Conservation (phyloP, 2,888 invertebrate species). For the Dioctria linearis region DNA sequence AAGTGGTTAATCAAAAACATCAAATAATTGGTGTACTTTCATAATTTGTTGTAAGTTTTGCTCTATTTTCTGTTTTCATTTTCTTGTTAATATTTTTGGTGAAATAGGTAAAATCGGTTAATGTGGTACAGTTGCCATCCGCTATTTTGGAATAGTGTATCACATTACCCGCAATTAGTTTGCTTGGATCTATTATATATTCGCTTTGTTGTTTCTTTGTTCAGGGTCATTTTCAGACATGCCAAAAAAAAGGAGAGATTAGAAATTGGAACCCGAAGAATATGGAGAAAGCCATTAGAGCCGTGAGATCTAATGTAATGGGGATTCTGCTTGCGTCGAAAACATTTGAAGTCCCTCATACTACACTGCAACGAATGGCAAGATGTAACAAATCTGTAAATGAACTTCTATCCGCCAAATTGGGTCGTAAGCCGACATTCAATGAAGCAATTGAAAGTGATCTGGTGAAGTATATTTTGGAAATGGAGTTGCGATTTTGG, state of each 20-base stretch:
- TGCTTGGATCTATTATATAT: background rate
- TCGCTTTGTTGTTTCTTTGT: background rate
- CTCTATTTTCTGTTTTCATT: too few relatives aligned
- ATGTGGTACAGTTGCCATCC: too few relatives aligned
- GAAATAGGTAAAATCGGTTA: too few relatives aligned
- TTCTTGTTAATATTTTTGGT: too few relatives aligned
- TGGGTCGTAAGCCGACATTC: background rate
- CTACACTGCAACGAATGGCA: background rate
- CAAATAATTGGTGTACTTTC: too few relatives aligned
- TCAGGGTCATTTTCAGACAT: background rate
- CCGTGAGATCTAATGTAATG: background rate
- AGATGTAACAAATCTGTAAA: background rate
- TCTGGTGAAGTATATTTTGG: conserved; percentile 26
- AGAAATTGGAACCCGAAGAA: background rate
- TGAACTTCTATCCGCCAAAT: background rate
- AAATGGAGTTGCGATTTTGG: conserved; percentile 46
- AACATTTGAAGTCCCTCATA: background rate
- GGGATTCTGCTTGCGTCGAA: background rate
- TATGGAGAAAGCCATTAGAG: background rate
- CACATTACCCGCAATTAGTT: background rate
- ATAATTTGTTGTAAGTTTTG: too few relatives aligned
- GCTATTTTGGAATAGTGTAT: background rate
- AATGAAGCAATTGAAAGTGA: conserved; percentile 30
- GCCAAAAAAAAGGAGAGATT: background rate
- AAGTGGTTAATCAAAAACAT: too few relatives aligned